Percentiles rank a stretch among this genome's conserved stretches.
Conservation (phyloP, 1,140 invertebrate genomes). For the Chrysoperla carnea region DNA sequence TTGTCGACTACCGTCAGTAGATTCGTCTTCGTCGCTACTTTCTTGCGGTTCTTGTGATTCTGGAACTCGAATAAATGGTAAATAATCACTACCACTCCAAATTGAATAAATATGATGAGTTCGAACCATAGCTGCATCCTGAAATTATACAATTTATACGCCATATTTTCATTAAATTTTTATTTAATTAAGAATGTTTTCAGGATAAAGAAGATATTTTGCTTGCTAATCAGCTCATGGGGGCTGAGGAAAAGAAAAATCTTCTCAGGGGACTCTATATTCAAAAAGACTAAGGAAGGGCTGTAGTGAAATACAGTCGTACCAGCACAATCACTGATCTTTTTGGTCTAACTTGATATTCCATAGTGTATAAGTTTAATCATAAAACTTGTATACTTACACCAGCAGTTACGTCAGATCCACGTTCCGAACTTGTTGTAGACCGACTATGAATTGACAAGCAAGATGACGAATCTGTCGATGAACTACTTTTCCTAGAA, state of each 20-base stretch:
- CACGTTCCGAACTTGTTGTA: constrained; percentile 24
- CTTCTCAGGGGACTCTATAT: too few species aligned
- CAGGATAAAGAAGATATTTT: too few species aligned
- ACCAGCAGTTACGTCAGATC: constrained; percentile 28
- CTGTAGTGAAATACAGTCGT: too few species aligned
- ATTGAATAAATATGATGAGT: constrained; percentile 24
- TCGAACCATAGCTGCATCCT: constrained; percentile 15
- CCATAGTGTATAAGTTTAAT: background rate
- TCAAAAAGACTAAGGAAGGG: too few species aligned
- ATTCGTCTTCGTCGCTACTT: constrained; percentile 21
- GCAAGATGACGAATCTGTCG: constrained; percentile 37
- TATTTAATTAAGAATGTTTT: too few species aligned
- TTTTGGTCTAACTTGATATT: background rate
- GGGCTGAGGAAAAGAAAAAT: too few species aligned
- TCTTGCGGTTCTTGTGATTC: constrained; percentile 24
- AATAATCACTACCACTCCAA: constrained; percentile 24
- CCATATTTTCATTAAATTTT: background rate
- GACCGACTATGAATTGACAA: constrained; percentile 38
- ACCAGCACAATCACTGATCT: too few species aligned
- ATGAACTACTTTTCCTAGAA: constrained; percentile 40
- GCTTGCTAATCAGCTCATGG: too few species aligned
- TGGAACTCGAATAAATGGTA: constrained; percentile 23
- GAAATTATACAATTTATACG: constrained; percentile 3
- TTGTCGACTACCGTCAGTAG: constrained; percentile 15
- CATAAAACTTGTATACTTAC: constrained; percentile 15